These are phyloP conservation scores for Volucella inanis DNA, from an alignment of 2,888 invertebrate species.

Conservation along the genomic window DNA sequence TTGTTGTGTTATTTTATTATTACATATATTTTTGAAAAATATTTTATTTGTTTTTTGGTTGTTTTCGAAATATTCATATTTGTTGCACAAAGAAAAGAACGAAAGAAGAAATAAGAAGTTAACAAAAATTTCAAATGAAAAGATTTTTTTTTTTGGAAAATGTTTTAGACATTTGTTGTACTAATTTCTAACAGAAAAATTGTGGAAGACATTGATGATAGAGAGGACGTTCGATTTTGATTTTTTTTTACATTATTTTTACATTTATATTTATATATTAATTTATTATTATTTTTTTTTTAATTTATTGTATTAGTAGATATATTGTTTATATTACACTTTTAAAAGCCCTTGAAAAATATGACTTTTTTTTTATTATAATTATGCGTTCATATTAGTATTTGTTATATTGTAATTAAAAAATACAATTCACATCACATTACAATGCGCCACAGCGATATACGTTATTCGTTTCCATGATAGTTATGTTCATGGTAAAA, in stretches of 20 bases:
- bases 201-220: conserved; percentile 55
- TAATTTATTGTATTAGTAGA: not conserved
- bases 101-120: conserved; percentile 73
- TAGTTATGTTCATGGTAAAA: too few species aligned
- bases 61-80: conserved; percentile 58
- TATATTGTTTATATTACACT: too few species aligned
- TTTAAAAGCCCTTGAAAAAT: too few species aligned
- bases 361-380: too few species aligned
- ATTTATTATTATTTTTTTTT: conserved; percentile 21
- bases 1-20: conserved; percentile 52
- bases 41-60: conserved; percentile 32
- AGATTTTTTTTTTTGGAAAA: conserved; percentile 51
- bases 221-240: conserved; percentile 44
- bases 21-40: conserved; percentile 31
- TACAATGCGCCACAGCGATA: too few species aligned
- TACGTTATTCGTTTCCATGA: too few species aligned
- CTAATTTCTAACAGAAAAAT: conserved; percentile 61
- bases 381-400: too few species aligned
- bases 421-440: too few species aligned
- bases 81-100: conserved; percentile 75
- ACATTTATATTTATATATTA: not conserved
- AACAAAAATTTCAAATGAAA: conserved; percentile 74
- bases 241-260: not conserved
- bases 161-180: conserved; percentile 49
- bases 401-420: too few species aligned